Percentiles rank a stretch among this genome's conserved stretches.
These are phyloP conservation scores for Pangasius djambal DNA, from an alignment of 2,797 vertebrate genomes.

Conservation along the genomic window DNA sequence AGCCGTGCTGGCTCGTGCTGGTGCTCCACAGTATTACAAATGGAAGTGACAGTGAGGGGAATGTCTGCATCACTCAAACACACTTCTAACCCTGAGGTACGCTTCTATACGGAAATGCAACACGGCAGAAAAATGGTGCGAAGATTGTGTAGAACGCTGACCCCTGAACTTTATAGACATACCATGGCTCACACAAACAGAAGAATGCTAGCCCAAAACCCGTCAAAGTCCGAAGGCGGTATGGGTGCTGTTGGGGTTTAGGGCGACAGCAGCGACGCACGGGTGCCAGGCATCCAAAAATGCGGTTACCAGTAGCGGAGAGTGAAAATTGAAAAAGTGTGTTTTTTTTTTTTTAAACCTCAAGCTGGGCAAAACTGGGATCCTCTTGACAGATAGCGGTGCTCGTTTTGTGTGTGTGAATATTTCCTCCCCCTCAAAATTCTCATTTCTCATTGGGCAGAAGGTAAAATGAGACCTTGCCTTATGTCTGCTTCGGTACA, in stretches of 20 bases:
- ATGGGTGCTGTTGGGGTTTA: background rate
- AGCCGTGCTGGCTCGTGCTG: background rate
- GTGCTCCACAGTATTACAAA: background rate
- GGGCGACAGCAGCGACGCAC: background rate
- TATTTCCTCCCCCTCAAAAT: background rate
- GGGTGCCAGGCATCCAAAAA: background rate
- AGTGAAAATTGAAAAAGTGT: background rate
- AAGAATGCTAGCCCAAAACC: background rate
- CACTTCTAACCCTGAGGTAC: background rate
- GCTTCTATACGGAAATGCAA: background rate
- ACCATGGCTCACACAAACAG: background rate
- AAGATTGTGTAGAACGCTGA: background rate
- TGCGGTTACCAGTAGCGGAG: background rate
- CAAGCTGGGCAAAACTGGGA: too few relatives aligned
- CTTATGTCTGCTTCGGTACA: too few relatives aligned
- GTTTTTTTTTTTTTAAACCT: too few relatives aligned
- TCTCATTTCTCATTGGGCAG: background rate
- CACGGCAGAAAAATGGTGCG: background rate
- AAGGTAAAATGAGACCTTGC: background rate
- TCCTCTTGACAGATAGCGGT: too few relatives aligned
- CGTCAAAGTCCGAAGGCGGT: background rate
- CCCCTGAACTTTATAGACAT: background rate
- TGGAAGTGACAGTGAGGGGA: constrained; percentile 23
- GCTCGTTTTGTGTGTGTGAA: too few relatives aligned
- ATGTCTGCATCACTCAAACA: constrained; percentile 23